Conservation (phyloP, 2,797 vertebrate genomes). For the Sciurus vulgaris region DNA sequence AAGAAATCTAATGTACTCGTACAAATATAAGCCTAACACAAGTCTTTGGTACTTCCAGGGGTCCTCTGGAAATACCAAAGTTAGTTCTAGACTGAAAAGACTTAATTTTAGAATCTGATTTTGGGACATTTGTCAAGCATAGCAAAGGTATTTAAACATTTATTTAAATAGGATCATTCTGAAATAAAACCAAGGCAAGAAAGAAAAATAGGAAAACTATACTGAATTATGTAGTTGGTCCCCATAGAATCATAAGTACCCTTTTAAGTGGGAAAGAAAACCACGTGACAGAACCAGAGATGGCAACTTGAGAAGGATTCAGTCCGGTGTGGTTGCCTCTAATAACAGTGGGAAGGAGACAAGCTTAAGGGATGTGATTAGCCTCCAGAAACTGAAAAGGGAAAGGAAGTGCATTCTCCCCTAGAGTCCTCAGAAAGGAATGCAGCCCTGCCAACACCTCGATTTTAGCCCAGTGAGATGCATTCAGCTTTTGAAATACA, state of each 20-base stretch:
- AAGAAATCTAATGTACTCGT: too few species aligned
- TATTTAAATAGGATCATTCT: too few species aligned
- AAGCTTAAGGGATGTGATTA: background rate
- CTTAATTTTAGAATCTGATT: background rate
- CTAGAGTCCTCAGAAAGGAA: background rate
- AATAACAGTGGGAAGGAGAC: background rate
- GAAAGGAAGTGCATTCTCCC: too few species aligned
- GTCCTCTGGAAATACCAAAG: background rate
- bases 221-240: background rate
- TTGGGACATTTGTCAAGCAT: background rate
- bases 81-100: background rate
- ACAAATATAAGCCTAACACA: background rate
- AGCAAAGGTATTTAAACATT: background rate
- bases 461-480: background rate
- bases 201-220: background rate
- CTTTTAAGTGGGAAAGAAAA: background rate
- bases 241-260: background rate
- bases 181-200: too few species aligned
- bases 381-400: too few species aligned
- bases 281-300: background rate
- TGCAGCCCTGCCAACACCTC: background rate
- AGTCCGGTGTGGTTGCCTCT: background rate
- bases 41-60: background rate
- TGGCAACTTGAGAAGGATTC: background rate
- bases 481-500: background rate